Evolutionary conservation across 2,113 vertebrate genomes (phyloP).

Genomic region (Lampris megalopsis): DNA sequence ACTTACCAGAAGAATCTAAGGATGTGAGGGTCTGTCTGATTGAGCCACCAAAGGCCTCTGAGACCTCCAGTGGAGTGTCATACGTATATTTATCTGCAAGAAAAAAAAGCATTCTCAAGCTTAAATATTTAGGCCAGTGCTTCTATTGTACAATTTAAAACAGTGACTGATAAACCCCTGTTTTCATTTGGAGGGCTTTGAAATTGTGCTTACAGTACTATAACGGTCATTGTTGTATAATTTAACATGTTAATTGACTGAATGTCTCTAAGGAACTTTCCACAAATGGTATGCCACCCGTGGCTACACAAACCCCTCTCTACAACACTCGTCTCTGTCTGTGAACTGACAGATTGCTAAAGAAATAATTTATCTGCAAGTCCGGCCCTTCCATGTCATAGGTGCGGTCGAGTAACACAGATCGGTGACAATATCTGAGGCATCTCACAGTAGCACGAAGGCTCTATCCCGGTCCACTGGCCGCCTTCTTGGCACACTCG

Average conservation of each 20-base stretch:
- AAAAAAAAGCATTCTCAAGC: conserved; percentile 1
- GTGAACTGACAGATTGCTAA: too few relatives aligned
- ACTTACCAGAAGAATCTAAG: conserved; percentile 49
- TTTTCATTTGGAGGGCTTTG: too few relatives aligned
- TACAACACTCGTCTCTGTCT: too few relatives aligned
- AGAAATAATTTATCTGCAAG: not conserved
- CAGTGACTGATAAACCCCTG: too few relatives aligned
- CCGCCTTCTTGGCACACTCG: conserved; percentile 73
- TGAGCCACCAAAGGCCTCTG: conserved; percentile 69
- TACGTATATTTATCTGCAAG: conserved; percentile 76
- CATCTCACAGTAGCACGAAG: conserved; percentile 82
- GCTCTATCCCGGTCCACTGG: conserved; percentile 78
- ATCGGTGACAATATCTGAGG: not conserved
- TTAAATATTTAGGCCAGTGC: not conserved
- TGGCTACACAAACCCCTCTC: too few relatives aligned
- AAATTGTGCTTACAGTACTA: too few relatives aligned
- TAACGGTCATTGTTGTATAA: too few relatives aligned
- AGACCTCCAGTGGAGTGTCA: conserved; percentile 77
- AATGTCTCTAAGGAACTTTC: too few relatives aligned
- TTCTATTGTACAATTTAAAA: too few relatives aligned
- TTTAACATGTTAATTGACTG: too few relatives aligned
- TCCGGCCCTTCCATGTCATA: not conserved
- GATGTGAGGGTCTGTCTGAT: conserved; percentile 66
- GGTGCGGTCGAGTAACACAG: not conserved
- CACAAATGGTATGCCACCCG: too few relatives aligned